Evolutionary conservation across 2,797 vertebrate species (phyloP), one percentile per base, ranked within the genome.

Genomic region (Scyliorhinus canicula): DNA sequence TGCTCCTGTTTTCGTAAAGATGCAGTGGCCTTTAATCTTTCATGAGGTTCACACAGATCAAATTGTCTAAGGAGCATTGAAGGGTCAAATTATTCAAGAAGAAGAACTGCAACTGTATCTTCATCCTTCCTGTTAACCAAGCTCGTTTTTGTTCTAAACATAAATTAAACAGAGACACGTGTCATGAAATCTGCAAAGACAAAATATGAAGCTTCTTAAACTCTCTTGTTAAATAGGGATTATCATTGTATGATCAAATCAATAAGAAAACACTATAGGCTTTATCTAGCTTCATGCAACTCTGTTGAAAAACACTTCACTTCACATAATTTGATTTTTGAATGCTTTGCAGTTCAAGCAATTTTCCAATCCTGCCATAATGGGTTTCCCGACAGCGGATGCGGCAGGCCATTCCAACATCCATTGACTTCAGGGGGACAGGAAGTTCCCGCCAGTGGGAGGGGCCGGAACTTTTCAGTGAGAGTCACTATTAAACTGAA

Each of bases 161-260:
- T 96, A 96, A 97, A 97, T 96, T 96, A 97, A 96, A 95, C 60
- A 57, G 95, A 95, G 96, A 96, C 95, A 95, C 96, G 97, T 97
- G 96, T 97, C 96, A 96, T 95, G 96, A 97, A 97, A 97, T 96
- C 86, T 96, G 95, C 96, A 97, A 97, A 97, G 96, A 96, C 96
- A 95, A 97, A 97, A 97, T 96, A 96, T 96, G 95, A 95, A 96
- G 95, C 95, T 97, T 97, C 96, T 97, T 98, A 96, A 97, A 96
- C 95, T 97, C 95, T 95, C 95, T 95, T 96, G 96, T 97, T 97
- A 97, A 96, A 97, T 98, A 96, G 91, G 96, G 97, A 98, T 98
- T 98, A 98, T 96, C 96, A 82, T 96, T 96, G 95, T 95, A 97
- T 96, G 96, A 97, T 97, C 96, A 96, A 97, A 97, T 98, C 97